Base-by-base conservation (phyloP, 23 tunicate genomes). In the Styela plicata region DNA sequence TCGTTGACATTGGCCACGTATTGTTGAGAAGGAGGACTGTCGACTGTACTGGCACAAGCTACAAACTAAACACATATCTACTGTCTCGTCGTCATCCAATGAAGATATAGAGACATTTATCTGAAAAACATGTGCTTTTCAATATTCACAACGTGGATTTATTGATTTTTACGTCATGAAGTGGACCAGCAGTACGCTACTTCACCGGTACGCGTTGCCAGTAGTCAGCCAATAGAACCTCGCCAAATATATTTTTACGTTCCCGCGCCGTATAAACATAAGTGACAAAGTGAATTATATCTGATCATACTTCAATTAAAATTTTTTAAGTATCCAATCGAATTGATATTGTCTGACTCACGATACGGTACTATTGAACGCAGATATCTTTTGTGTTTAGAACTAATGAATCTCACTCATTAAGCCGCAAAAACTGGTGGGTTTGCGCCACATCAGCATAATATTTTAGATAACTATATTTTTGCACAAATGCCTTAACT, bases 131-230 rank as follows among this genome's bases (percentile, higher is more conserved):
- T 44, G 57, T 44, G 57, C 13, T 44, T 44, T 44, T 44, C 57
- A 44, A 44, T 44, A 44, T 5, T 44, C 13, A 44, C 57, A 44
- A 44, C 81, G 81, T 76, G 81, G 81, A 76, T 36, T 76, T 76
- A 76, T 76, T 44, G 81, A 76, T 76, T 76, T 76, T 76, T 2
- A 17, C 77, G 77, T 71, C 77, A 71, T 34, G 77, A 44, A 44
- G 57, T 44, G 57, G 57, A 13, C 57, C 57, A 44, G 57, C 57
- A 7, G 57, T 44, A 44, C 13, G 57, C 57, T 44, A 44, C 57
- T 44, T 44, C 13, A 44, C 57, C 57, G 57, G 57, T 44, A 44
- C 57, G 57, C 57, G 57, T 44, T 44, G 57, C 57, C 57, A 13
- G 57, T 44, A 5, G 57, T 44, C 13, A 44, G 57, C 57, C 57